These are phyloP conservation scores for Zoroaster sp. DNA, from an alignment of 53 echinoderm and acorn worm genomes.

Conservation along the genomic window DNA sequence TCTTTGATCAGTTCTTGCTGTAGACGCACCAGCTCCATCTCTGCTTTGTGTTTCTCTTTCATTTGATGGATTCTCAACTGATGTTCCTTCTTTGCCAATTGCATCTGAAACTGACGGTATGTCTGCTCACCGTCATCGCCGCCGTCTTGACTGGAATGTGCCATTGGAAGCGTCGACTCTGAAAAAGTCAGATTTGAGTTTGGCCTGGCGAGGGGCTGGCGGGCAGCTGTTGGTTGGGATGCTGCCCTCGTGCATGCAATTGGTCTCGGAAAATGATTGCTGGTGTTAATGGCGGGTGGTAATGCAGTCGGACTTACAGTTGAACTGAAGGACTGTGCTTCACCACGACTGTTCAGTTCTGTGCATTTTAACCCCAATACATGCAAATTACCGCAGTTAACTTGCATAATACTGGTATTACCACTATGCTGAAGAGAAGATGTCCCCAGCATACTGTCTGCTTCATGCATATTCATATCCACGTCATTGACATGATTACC, in stretches of 20 bases:
- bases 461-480: background rate
- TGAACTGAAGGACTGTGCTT: background rate
- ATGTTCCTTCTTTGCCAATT: background rate
- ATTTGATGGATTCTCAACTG: slow-evolving; percentile 2
- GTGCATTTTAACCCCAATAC: background rate
- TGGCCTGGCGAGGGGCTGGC: background rate
- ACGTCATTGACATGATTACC: background rate
- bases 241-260: background rate
- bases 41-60: slow-evolving; percentile 26
- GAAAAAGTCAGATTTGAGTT: background rate
- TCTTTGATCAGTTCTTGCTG: slow-evolving; percentile 21
- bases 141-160: no score
- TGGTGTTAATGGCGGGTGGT: background rate
- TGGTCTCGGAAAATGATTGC: background rate
- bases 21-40: slow-evolving; percentile 19
- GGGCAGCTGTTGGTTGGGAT: background rate
- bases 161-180: background rate
- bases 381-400: background rate
- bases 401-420: background rate
- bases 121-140: background rate
- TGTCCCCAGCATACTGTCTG: background rate
- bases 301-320: background rate
- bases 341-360: background rate
- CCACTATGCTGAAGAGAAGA: background rate
- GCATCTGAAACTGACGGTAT: slow-evolving; percentile 15